phyloP scores from a whole-genome alignment of 2,113 vertebrate genomes.

The Erythrolamprus reginae region DNA sequence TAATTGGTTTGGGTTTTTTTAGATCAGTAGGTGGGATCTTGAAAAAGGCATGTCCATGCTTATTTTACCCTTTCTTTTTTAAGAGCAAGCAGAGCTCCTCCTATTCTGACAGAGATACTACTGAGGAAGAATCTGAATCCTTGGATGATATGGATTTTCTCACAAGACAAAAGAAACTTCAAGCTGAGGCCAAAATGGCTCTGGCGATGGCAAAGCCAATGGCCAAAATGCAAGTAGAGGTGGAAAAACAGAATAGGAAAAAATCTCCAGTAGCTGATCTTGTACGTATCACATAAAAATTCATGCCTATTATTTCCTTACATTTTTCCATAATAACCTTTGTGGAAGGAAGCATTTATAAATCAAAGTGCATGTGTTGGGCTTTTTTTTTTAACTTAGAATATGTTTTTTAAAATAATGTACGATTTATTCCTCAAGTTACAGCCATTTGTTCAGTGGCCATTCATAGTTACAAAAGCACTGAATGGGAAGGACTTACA shows the following conservation, averaged over 20 bases:
- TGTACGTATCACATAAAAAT: conserved; percentile 65
- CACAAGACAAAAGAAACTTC: conserved; percentile 94
- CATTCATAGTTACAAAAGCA: neutral
- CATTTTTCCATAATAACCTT: neutral
- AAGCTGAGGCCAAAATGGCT: conserved; percentile 95
- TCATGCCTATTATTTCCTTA: neutral
- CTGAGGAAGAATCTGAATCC: conserved; percentile 94
- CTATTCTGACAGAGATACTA: conserved; percentile 96
- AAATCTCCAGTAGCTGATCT: conserved; percentile 96
- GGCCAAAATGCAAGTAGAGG: conserved; percentile 99
- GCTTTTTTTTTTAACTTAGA: neutral
- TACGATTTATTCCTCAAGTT: neutral
- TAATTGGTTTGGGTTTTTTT: neutral
- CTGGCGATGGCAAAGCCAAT: conserved; percentile 98
- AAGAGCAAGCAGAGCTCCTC: conserved; percentile 99
- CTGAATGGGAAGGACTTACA: neutral
- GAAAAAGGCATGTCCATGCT: neutral
- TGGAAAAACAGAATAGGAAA: conserved; percentile 98
- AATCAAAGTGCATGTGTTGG: neutral
- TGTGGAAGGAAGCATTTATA: neutral
- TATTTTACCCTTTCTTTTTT: conserved; percentile 6
- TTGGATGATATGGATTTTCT: conserved; percentile 98
- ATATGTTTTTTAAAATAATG: neutral
- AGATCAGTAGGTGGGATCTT: neutral
- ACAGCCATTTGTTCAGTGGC: neutral